Evolutionary conservation across 2,888 invertebrate species (phyloP), one percentile per base, ranked within the genome.

Genomic region (Epirrita christyi): DNA sequence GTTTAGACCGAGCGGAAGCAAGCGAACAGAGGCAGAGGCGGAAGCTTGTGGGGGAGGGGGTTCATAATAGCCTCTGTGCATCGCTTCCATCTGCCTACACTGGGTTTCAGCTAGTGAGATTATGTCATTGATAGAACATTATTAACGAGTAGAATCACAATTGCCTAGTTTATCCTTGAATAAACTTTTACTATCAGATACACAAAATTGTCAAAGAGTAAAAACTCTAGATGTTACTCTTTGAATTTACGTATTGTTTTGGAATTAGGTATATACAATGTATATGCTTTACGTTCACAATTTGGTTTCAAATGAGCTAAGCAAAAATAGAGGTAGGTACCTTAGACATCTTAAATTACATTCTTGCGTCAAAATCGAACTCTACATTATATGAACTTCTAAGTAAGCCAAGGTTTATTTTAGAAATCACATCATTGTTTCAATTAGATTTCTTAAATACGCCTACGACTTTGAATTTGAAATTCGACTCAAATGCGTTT

Each of bases 41-140:
- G 63, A 67, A 60, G 61, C 44, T 56, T 45, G 58, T 42, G 59
- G 66, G 55, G 51, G 60, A 63, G 66, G 68, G 72, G 65, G 55
- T 57, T 56, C 61, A 64, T 67, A 67, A 67, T 67, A 67, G 67
- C 65, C 67, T 59, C 58, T 50, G 50, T 54, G 59, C 59, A 59
- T 47, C 56, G 59, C 54, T 63, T 65, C 67, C 63, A 67, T 65
- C 65, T 67, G 67, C 59, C 61, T 62, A 63, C 61, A 52, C 38
- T 58, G 54, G 58, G 57, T 60, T 60, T 58, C 55, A 62, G 62
- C 61, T 59, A 9, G 29, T 34, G 43, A 59, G 59, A 62, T 64
- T 58, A 64, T 54, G 57, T 41, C 59, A 61, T 60, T 61, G 61
- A 61, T 60, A 63, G 59, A 63, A 60, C 55, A 63, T 64, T 49